Base-by-base conservation (phyloP, 2,113 vertebrate species). In the Psilopsiagon aymara region DNA sequence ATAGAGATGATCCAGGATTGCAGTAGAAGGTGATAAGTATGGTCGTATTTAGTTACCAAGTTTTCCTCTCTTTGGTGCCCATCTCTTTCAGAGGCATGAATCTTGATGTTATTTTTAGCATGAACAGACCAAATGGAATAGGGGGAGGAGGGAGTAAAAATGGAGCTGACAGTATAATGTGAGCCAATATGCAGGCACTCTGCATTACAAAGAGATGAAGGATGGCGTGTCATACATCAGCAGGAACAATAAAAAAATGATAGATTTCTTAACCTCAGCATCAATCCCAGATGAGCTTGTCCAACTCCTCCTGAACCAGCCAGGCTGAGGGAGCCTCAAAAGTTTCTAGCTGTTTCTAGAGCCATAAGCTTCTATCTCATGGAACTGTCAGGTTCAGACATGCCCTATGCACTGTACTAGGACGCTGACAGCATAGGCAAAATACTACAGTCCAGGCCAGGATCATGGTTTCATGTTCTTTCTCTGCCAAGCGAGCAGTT, bases 161-260 rank as follows among this genome's bases (percentile, higher is more conserved):
- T 78, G 66, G 75, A 96, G 74, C 76, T 92, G 90, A 94, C 86
- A 93, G 90, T 91, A 76, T 96, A 89, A 94, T 87, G 52, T 46
- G 43, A 97, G 59, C 74, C 91, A 97, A 88, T 11, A 21, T 59
- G 51, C 64, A 94, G 85, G 82, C 84, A 75, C 69, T 90, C 93
- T 96, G 89, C 80, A 85, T 96, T 96, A 92, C 77, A 87, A 86
- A 96, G 86, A 96, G 75, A 92, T 96, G 94, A 97, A 93, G 75
- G 92, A 94, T 97, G 97, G 86, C 23, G 11, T 91, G 79, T 96
- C 87, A 62, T 97, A 96, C 88, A 92, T 97, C 92, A 97, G 39
- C 74, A 92, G 55, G 28, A 92, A 96, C 13, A 52, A 97, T 97
- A 97, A 97, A 96, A 96, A 94, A 59, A 82, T 94, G 95, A 98